phyloP scores from a whole-genome alignment of 2,113 vertebrate genomes.

The Nerophis ophidion region DNA sequence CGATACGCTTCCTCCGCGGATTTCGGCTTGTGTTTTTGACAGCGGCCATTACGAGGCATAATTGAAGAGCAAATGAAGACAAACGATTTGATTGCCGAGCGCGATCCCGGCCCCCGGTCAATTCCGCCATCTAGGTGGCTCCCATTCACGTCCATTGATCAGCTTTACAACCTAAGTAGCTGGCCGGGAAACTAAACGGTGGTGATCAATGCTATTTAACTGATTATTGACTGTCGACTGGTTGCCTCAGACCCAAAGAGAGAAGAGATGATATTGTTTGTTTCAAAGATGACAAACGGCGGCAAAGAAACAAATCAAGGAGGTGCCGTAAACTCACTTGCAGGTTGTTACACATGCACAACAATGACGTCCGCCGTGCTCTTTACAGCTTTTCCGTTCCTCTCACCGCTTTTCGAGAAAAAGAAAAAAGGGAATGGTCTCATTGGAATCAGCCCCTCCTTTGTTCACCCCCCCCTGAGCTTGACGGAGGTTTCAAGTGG shows the following conservation, averaged over 20 bases:
- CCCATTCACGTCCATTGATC: conserved; percentile 74
- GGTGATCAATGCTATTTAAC: conserved; percentile 75
- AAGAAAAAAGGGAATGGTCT: conserved; percentile 13
- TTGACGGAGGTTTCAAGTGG: conserved; percentile 48
- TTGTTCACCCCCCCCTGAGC: conserved; percentile 40
- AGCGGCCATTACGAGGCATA: conserved; percentile 71
- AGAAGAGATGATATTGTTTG: conserved; percentile 56
- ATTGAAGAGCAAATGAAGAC: conserved; percentile 75
- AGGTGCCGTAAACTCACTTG: background rate
- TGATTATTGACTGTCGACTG: conserved; percentile 73
- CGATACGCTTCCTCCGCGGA: conserved; percentile 31
- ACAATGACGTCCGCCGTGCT: conserved; percentile 14
- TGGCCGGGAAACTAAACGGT: conserved; percentile 72
- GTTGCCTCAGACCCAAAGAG: conserved; percentile 64
- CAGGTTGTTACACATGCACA: background rate
- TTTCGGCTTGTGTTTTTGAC: conserved; percentile 54
- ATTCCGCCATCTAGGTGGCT: conserved; percentile 70
- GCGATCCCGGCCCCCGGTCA: conserved; percentile 59
- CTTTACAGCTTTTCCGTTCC: background rate
- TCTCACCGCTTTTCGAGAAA: conserved; percentile 7
- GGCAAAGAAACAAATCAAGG: background rate
- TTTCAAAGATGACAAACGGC: conserved; percentile 55
- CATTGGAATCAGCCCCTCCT: conserved; percentile 38
- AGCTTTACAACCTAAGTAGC: conserved; percentile 72
- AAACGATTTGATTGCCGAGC: conserved; percentile 69